Conservation (phyloP, 2,113 vertebrate genomes). For the Callionymus lyra region DNA sequence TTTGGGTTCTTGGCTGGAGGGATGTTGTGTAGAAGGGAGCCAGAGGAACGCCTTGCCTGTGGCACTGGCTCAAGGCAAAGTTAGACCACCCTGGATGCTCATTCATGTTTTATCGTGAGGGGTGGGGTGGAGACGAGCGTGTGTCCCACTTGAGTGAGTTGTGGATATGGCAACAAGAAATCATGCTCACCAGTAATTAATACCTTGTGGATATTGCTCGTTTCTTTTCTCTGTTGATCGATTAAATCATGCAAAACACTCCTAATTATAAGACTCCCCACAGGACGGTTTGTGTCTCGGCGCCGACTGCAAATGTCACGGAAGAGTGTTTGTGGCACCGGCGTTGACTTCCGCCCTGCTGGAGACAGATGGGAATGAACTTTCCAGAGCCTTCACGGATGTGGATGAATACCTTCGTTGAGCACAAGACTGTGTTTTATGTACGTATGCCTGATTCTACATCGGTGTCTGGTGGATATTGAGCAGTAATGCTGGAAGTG, state of each 20-base stretch:
- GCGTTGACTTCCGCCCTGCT: slow-evolving; percentile 22
- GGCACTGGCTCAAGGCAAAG: slow-evolving; percentile 57
- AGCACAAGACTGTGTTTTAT: too few species aligned
- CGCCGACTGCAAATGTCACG: slow-evolving; percentile 53
- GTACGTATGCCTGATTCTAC: too few species aligned
- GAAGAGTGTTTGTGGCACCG: slow-evolving; percentile 44
- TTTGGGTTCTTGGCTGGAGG: slow-evolving; percentile 52
- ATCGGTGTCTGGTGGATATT: too few species aligned
- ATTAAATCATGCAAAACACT: slow-evolving; percentile 67
- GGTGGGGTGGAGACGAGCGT: slow-evolving; percentile 19
- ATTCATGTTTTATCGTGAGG: slow-evolving; percentile 61
- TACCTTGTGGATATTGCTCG: slow-evolving; percentile 59
- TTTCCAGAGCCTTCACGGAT: slow-evolving; percentile 20
- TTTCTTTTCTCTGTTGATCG: slow-evolving; percentile 43
- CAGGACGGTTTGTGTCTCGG: slow-evolving; percentile 41
- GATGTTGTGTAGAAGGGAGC: slow-evolving; percentile 53
- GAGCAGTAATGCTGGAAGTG: too few species aligned
- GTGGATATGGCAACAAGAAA: slow-evolving; percentile 38
- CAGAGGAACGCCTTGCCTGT: slow-evolving; percentile 55
- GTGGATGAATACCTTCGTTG: too few species aligned
- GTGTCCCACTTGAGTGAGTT: slow-evolving; percentile 49
- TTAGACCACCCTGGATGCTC: slow-evolving; percentile 57
- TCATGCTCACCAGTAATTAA: slow-evolving; percentile 55
- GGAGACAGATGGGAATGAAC: slow-evolving; percentile 38
- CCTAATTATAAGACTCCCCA: slow-evolving; percentile 56